Conservation (phyloP, 2,113 vertebrate species). For the Pelecanus crispus region DNA sequence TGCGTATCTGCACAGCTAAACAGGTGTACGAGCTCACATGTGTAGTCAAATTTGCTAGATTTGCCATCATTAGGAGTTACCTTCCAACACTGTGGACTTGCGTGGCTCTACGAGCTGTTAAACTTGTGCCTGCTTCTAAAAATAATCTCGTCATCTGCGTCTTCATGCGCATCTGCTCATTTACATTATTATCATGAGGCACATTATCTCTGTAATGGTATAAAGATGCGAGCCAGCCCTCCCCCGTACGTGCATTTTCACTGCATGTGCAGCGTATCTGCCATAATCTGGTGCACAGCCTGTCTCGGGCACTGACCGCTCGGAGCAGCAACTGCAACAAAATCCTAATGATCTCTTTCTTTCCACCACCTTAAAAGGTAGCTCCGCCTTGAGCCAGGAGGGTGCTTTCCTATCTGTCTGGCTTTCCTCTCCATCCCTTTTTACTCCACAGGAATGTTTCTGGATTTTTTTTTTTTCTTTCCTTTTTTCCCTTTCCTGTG, state of each 20-base stretch:
- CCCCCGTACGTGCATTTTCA: neutral
- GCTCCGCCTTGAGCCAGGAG: neutral
- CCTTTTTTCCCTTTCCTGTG: neutral
- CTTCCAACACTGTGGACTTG: accelerated
- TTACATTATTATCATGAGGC: neutral
- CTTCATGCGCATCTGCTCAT: neutral
- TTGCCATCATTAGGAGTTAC: accelerated
- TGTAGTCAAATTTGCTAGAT: accelerated
- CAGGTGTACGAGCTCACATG: accelerated
- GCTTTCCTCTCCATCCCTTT: neutral
- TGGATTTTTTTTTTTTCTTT: neutral
- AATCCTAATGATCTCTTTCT: accelerated
- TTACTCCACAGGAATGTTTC: neutral
- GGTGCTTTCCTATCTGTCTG: neutral
- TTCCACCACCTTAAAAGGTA: neutral
- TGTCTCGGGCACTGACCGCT: accelerated
- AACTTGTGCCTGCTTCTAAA: neutral
- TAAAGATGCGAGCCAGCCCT: neutral
- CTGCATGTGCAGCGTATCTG: accelerated
- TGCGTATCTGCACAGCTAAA: accelerated
- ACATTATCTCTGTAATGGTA: accelerated
- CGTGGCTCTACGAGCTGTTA: neutral
- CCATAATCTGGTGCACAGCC: neutral
- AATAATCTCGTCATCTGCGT: neutral
- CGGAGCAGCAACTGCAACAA: neutral